Evolutionary conservation across 2,888 invertebrate species (phyloP).

Genomic region (Brenthis hecate): DNA sequence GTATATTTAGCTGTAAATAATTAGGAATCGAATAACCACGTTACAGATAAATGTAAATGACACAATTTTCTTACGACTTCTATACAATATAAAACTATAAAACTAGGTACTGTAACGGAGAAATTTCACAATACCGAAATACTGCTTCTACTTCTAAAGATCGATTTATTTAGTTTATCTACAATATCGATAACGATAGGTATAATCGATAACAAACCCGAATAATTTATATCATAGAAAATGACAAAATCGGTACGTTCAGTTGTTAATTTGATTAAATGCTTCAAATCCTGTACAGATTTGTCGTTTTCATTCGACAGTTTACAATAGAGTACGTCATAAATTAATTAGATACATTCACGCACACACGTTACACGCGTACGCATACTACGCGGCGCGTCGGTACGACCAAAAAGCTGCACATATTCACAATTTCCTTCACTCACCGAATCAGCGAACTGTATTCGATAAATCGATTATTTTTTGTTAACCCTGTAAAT

Average conservation of each 20-base stretch:
- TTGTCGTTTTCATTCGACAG: conserved; percentile 59
- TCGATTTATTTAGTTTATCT: conserved; percentile 63
- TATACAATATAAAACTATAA: conserved; percentile 72
- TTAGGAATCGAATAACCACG: conserved; percentile 43
- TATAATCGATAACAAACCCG: conserved; percentile 51
- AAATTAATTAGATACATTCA: conserved; percentile 65
- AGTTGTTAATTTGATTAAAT: conserved; percentile 57
- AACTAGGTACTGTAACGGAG: conserved; percentile 71
- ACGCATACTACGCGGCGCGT: conserved; percentile 54
- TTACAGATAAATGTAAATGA: conserved; percentile 44
- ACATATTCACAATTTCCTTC: conserved; percentile 53
- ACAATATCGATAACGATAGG: conserved; percentile 62
- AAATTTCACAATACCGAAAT: conserved; percentile 68
- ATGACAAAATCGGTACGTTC: conserved; percentile 57
- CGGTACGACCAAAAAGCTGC: conserved; percentile 69
- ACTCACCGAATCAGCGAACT: conserved; percentile 54
- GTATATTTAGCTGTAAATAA: conserved; percentile 29
- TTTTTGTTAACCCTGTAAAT: conserved; percentile 29
- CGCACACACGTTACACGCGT: conserved; percentile 43
- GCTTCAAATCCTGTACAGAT: conserved; percentile 54
- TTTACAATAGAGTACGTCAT: conserved; percentile 62
- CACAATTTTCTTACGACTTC: conserved; percentile 57
- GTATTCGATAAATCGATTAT: conserved; percentile 14
- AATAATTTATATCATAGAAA: conserved; percentile 60
- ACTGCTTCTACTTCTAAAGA: conserved; percentile 73